Base-by-base conservation (phyloP, 2,888 invertebrate species). In the Lasioglossum calceatum region DNA sequence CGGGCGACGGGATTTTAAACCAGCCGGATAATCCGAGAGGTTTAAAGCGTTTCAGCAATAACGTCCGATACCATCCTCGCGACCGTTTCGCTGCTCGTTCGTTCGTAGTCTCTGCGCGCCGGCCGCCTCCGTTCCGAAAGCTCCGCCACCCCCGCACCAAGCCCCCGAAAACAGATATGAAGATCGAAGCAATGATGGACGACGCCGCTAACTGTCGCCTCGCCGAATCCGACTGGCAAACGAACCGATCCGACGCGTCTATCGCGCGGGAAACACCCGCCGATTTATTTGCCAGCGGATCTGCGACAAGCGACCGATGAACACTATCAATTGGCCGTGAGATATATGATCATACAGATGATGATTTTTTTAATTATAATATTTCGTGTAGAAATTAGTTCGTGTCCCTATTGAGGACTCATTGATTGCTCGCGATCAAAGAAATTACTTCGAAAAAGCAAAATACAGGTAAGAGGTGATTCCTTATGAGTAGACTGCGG, bases 11-110 rank as follows among this genome's bases (percentile, higher is more conserved):
- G 87, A 88, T 83, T 92, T 91, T 91, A 91, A 93, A 92, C 92
- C 90, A 82, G 83, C 67, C 81, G 91, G 93, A 93, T 93, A 93
- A 93, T 93, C 93, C 92, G 85, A 88, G 85, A 88, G 92, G 90
- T 92, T 92, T 92, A 92, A 92, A 92, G 89, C 89, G 88, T 93
- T 90, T 85, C 87, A 88, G 92, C 92, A 90, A 87, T 90, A 91
- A 39, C 90, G 90, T 85, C 87, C 82, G 88, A 87, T 89, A 88
- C 86, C 71, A 76, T 72, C 81, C 47, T 42, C 39, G 71, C n/a
- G 71, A 2, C 72, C 27, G 73, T 73, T 73, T 8, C 47, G 73
- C 32, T 39, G 67, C 36, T 70, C 67, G 32, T 36, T 70, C 67
- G 67, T 70, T 70, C 36, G 19, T 70, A 4, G 54, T 54, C n/a